phyloP scores from a whole-genome alignment of 2,113 vertebrate species.

The Ahaetulla prasina region DNA sequence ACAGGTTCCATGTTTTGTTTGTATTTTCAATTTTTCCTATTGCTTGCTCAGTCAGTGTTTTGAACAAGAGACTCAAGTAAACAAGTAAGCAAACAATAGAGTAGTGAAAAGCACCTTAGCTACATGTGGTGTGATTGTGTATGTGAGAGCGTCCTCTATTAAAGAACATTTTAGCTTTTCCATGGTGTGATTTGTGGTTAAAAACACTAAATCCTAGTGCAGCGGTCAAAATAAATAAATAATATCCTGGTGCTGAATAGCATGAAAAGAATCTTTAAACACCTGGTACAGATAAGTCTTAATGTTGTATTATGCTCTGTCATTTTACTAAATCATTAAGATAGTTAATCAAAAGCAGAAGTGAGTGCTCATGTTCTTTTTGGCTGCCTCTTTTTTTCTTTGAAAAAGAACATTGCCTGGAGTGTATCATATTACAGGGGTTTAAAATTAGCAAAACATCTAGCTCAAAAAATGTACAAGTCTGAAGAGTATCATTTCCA shows the following conservation, averaged over 20 bases:
- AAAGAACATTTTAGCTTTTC: not conserved
- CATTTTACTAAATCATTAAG: constrained; percentile 64
- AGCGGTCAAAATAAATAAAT: not conserved
- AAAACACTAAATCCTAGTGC: not conserved
- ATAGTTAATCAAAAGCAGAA: constrained; percentile 58
- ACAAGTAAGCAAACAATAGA: constrained; percentile 30
- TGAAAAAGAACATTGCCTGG: constrained; percentile 49
- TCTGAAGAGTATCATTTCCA: not conserved
- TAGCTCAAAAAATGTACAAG: constrained; percentile 22
- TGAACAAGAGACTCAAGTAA: constrained; percentile 34
- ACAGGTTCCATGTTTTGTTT: constrained; percentile 15
- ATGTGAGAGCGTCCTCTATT: constrained; percentile 25
- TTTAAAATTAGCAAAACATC: constrained; percentile 52
- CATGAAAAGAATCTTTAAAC: not conserved
- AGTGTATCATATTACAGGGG: constrained; percentile 30
- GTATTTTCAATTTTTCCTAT: not conserved
- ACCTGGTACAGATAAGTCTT: constrained; percentile 14
- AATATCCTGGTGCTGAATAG: not conserved
- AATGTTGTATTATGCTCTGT: constrained; percentile 53
- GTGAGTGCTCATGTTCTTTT: constrained; percentile 59
- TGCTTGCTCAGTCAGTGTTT: not conserved
- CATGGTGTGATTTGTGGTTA: not conserved
- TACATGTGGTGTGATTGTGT: constrained; percentile 42
- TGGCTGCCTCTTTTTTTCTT: constrained; percentile 41
- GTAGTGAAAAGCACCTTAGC: constrained; percentile 29